Evolutionary conservation across 2,113 vertebrate species (phyloP), one percentile per base, ranked within the genome.

Genomic region (Semnornis frantzii): DNA sequence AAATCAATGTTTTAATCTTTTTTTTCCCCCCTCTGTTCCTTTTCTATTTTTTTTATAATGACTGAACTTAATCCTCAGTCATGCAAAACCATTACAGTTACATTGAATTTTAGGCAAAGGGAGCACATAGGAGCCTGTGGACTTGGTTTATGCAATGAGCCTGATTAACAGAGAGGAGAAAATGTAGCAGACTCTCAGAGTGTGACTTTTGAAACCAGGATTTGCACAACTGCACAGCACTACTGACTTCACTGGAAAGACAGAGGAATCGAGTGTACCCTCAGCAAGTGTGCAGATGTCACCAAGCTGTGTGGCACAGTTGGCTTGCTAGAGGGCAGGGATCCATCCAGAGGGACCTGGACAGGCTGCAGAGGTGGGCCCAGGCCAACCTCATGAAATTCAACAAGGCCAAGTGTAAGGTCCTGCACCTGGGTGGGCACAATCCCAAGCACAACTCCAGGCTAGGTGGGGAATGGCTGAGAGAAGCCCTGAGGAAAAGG

Each of bases 1-100:
- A 96, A 95, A 81, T 90, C 82, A 59, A 59, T 57, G 52, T 70
- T 89, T 85, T 75, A 71, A 68, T 64, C 58, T 74, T 82, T 75
- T 80, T 89, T 69, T 3, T 54, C 62, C 16, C 42, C 44, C 50
- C 24, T 52, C 50, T 52, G 23, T 52, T 25, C 50, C 50, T 69
- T 44, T 15, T 3, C 39, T 55, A 68, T 69, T 48, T 55, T 66
- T 50, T 30, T 12, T 5, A 77, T 83, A 87, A 87, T 82, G 88
- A 78, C 72, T 54, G 39, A 94, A 78, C 21, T 82, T 71, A 68
- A 80, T 52, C 79, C 33, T 83, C 82, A 46, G 59, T 52, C 87
- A 59, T 46, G 84, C 70, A 62, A 91, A 89, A 28, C 24, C 11
- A 5, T 33, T 75, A 52, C 5, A 46, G 12, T 62, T 11, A 14